Conservation (phyloP, 2,888 invertebrate genomes). For the Lasioglossum pauxillum region DNA sequence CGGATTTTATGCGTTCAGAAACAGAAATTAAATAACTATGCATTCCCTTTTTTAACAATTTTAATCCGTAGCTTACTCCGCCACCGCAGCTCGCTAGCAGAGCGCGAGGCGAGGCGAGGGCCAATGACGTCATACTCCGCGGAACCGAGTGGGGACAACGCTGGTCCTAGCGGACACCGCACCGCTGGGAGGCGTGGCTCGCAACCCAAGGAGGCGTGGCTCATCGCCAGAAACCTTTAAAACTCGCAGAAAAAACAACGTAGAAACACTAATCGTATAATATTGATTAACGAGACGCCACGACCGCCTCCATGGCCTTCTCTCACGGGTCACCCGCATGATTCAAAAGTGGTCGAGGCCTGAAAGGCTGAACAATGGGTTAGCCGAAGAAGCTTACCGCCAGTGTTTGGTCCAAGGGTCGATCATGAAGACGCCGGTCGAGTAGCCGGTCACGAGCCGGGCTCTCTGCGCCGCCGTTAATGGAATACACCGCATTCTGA, state of each 20-base stretch:
- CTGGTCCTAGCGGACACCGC: no score
- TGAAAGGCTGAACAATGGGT: not conserved
- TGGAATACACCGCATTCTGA: conserved; percentile 69
- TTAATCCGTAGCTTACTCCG: no score
- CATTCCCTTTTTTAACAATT: no score
- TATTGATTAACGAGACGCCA: not conserved
- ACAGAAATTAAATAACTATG: no score
- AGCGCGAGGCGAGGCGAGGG: not conserved
- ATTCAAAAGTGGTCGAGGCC: not conserved
- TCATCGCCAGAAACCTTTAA: not conserved
- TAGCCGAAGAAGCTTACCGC: conserved; percentile 67
- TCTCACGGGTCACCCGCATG: not conserved
- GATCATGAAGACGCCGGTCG: conserved; percentile 51
- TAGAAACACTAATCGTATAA: not conserved
- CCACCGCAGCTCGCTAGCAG: not conserved
- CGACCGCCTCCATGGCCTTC: not conserved
- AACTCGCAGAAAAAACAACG: not conserved
- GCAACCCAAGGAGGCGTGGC: not conserved
- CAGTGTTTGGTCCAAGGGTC: conserved; percentile 49
- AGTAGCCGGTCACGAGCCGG: conserved; percentile 3
- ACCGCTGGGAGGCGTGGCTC: not conserved
- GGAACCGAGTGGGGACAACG: no score
- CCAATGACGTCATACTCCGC: not conserved
- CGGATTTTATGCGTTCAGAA: not conserved
- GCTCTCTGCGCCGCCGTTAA: conserved; percentile 62